Evolutionary conservation across 2,888 invertebrate genomes (phyloP).

Genomic region (Ormia ochracea): DNA sequence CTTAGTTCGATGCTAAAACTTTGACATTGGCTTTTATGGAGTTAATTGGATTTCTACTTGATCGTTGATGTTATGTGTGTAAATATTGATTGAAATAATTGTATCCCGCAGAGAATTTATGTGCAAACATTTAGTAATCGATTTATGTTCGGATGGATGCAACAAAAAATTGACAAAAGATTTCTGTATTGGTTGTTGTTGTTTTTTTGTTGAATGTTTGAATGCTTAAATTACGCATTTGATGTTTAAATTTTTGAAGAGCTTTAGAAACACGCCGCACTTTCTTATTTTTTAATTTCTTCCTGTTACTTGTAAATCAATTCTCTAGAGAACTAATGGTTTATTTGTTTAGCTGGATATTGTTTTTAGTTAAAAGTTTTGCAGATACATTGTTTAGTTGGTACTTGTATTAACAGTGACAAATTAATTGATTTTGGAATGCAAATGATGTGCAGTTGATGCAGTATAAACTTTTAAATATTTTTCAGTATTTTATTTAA

Average conservation of each 20-base stretch:
- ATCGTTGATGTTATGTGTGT: constrained; percentile 65
- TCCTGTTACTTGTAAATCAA: not conserved
- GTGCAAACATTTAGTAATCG: constrained; percentile 61
- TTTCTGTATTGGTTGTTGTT: too few relatives aligned
- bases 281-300: not conserved
- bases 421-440: too few relatives aligned
- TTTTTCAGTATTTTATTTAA: too few relatives aligned
- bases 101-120: constrained; percentile 59
- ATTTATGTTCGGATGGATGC: constrained; percentile 27
- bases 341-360: not conserved
- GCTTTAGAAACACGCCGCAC: not conserved
- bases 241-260: not conserved
- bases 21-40: constrained; percentile 68
- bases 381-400: too few relatives aligned
- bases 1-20: constrained; percentile 40
- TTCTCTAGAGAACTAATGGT: not conserved
- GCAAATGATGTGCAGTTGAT: too few relatives aligned
- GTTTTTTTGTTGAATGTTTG: not conserved
- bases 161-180: not conserved
- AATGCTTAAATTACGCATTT: not conserved
- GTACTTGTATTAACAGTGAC: too few relatives aligned
- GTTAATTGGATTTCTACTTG: constrained; percentile 74
- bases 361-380: too few relatives aligned
- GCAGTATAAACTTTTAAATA: too few relatives aligned
- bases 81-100: constrained; percentile 65